These are phyloP conservation scores for Pleuronectes platessa DNA, from an alignment of 2,113 vertebrate species.

Conservation along the genomic window DNA sequence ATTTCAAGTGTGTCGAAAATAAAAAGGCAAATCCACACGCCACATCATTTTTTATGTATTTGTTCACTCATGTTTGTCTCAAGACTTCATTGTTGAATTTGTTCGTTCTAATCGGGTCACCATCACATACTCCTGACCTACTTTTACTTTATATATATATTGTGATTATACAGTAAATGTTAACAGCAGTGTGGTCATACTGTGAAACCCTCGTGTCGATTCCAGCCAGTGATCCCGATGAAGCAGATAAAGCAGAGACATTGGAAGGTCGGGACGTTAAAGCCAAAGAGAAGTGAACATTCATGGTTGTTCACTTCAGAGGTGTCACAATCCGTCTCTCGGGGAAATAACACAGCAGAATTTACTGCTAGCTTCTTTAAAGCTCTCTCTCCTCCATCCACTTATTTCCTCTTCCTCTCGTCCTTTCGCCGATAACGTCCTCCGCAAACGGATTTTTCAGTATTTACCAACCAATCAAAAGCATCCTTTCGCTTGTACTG, in stretches of 20 bases:
- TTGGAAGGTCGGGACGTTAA: not conserved
- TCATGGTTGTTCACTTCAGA: constrained; percentile 64
- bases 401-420: constrained; percentile 10
- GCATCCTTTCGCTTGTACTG: not conserved
- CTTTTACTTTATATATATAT: not conserved
- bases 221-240: not conserved
- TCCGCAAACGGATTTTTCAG: too few species aligned
- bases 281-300: constrained; percentile 25
- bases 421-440: not conserved
- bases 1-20: constrained; percentile 18
- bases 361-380: constrained; percentile 60
- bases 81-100: not conserved
- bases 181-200: not conserved
- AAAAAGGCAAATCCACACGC: constrained; percentile 13
- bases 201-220: not conserved
- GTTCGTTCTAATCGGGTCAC: constrained; percentile 31
- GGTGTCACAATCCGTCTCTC: constrained; percentile 51
- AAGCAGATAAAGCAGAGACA: constrained; percentile 5
- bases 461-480: constrained; percentile 4
- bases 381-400: constrained; percentile 5
- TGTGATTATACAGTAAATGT: not conserved
- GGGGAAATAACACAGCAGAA: constrained; percentile 46
- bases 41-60: constrained; percentile 7
- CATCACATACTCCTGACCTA: not conserved
- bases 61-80: too few species aligned